Base-by-base conservation (phyloP, 2,797 vertebrate genomes). In the Microctenopoma steveboyesi region DNA sequence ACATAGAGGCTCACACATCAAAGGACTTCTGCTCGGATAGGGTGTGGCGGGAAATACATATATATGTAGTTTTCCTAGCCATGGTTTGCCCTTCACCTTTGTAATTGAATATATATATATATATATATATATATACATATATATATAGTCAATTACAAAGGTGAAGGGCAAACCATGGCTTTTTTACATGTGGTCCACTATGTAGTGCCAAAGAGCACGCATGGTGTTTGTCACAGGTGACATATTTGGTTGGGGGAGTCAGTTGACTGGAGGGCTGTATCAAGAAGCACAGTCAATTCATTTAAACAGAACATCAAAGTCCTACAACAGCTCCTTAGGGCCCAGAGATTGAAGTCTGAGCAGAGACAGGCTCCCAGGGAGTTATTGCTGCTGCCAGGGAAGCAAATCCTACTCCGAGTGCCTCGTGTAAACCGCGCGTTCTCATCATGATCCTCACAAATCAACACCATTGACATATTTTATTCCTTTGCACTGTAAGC, bases 261-360 rank as follows among this genome's bases (percentile, higher is more conserved):
- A 7, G 72, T 80, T 82, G 78, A 79, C 84, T 84, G 81, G 37
- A 79, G 87, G 87, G 88, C 79, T 76, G 72, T 78, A 86, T 92
- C 83, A 82, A 85, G 89, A 84, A 91, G 82, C 90, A 82, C 73
- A 89, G 84, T 89, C 85, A 81, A 90, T 92, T 92, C 88, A 90
- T 93, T 91, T 92, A 90, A 88, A 90, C 86, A 80, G 72, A 89
- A 92, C 91, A 91, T 93, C 91, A 93, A 93, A 93, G 91, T 90
- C 79, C 72, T 78, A 82, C 83, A 88, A 91, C 88, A 82, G 90
- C 87, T 92, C 91, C 90, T 91, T 67, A 64, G 88, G 90, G 88
- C 84, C 80, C 69, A 51, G 76, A 89, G 90, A 88, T 87, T 92
- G 90, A 90, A 91, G 88, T 87, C 83, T 89, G 86, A 88, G 88